Base-by-base conservation (phyloP, 92 coral and sea anemone genomes). In the Zoanthus solanderi region DNA sequence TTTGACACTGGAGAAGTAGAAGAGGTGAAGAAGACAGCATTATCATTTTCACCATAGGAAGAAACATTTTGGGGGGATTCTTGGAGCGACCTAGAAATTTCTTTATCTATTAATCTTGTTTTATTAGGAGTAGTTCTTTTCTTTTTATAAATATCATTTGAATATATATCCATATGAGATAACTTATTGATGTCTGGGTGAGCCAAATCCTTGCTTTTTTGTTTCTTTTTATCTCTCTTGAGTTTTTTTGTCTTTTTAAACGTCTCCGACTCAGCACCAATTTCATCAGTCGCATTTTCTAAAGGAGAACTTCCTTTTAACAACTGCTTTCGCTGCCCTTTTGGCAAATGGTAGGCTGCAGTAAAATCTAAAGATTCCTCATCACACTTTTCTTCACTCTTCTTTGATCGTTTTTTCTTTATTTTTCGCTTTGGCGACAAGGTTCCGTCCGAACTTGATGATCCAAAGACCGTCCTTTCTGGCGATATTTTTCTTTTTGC, bases 381-480 rank as follows among this genome's bases (percentile, higher is more conserved):
- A 10, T 50, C 83, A 63, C 8, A 13, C 14, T 16, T 16, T 13
- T 17, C 58, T 54, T 78, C 73, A 17, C 65, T n/a, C 47, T 9
- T 86, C 13, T 29, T 73, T 18, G 31, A 7, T 58, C 76, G 52
- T 11, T 88, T 93, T 57, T 72, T 84, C 76, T 83, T 93, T 83
- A 84, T 87, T 86, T 87, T 91, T 79, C 85, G 83, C 75, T 91
- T 86, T 34, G 23, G 72, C 31, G 84, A 60, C 30, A 45, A 66
- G 65, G 28, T 65, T 65, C 66, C 75, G 44, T 67, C 57, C 78
- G 72, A 52, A 48, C 44, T 84, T 16, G 44, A 37, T 4, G 32
- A 78, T 30, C 65, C 61, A n/a, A 79, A 12, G 28, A 65, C 71
- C 44, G 71, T 42, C 57, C 12, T 30, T 2, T 3, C 18, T 9